Evolutionary conservation across 2,888 invertebrate genomes (phyloP), one percentile per base, ranked within the genome.

Genomic region (Watsonalla cultraria): DNA sequence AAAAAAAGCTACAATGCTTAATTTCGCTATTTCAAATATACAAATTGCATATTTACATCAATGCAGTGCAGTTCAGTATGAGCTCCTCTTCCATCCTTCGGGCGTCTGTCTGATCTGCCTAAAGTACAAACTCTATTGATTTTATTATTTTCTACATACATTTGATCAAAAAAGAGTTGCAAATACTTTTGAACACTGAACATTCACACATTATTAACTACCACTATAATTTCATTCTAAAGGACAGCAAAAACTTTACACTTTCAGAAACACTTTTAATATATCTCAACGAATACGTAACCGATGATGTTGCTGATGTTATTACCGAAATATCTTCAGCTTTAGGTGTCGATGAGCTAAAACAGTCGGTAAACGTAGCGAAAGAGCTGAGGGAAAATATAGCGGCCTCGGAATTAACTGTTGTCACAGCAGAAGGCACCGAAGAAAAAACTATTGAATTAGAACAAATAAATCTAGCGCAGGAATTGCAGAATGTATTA

Each of bases 201-300:
- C 37, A 37, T 7, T 37, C 37, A 37, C 37, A 37, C 2, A 8
- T 37, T 37, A 7, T 37, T 37, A 37, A 37, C 5, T 7, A 37
- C 8, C 14, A 7, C 5, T 14, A 14, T 14, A 46, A 15, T 33
- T 47, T 24, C 5, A 24, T 11, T 33, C 33, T 6, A 24, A 46
- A 7, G 7, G 9, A 46, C 24, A 14, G 5, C 13, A 9, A 14
- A n/a, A n/a, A 15, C 34, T 6, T 47, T 7, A 48, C 9, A 45
- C 46, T 60, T 60, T 57, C 62, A 61, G 61, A 57, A 54, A 58
- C 56, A 52, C 55, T 64, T 24, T 50, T 71, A 54, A 66, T 70
- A 54, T 68, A 69, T 54, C 66, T 80, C 57, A 65, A 75, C 51
- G 66, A 71, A n/a, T 78, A 67, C 55, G 59, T 74, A 54, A 65